These are phyloP conservation scores for Pagetopsis macropterus DNA, from an alignment of 2,797 vertebrate species.

Conservation along the genomic window DNA sequence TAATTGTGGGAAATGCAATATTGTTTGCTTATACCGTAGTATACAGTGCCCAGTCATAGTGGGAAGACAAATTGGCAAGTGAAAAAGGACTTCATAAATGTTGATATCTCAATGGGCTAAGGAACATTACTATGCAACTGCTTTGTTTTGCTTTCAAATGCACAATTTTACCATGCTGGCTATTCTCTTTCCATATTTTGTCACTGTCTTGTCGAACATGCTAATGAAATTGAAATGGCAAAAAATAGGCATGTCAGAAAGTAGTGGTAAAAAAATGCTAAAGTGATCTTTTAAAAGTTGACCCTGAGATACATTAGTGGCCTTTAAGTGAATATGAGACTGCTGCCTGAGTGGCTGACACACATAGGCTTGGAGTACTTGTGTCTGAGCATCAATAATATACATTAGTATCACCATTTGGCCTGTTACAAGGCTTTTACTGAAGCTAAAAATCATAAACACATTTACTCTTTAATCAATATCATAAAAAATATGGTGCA, in stretches of 20 bases:
- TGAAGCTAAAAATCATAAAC: constrained; percentile 79
- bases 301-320: constrained; percentile 26
- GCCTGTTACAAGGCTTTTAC: constrained; percentile 82
- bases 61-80: neutral
- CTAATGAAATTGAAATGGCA: constrained; percentile 8
- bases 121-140: neutral
- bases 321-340: constrained; percentile 19
- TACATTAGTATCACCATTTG: constrained; percentile 77
- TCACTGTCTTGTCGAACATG: neutral
- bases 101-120: no score
- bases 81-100: no score
- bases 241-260: constrained; percentile 18
- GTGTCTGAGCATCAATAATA: constrained; percentile 67
- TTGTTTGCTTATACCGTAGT: no score
- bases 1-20: no score
- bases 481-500: constrained; percentile 67
- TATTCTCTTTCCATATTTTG: neutral
- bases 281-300: constrained; percentile 29
- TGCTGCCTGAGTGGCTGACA: constrained; percentile 33
- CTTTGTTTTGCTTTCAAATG: neutral
- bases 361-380: constrained; percentile 41
- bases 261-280: constrained; percentile 19
- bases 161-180: neutral
- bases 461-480: constrained; percentile 80
- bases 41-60: neutral